A percentile compares a stretch with the other conserved stretches of the same genome.
These are phyloP conservation scores for Muschampia plurimacula DNA, from an alignment of 2,888 invertebrate species.

Conservation along the genomic window DNA sequence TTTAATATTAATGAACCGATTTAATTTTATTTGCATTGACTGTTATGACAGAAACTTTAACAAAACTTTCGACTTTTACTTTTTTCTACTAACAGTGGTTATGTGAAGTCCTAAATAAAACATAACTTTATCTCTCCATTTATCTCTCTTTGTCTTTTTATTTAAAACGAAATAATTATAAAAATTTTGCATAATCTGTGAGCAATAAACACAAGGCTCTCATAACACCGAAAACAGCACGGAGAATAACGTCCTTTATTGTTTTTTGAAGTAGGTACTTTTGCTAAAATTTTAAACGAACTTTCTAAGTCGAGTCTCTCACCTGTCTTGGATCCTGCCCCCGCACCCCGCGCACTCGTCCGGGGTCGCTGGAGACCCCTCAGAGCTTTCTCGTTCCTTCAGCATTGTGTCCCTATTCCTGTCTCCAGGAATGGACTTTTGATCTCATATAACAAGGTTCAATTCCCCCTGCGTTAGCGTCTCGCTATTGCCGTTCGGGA, in stretches of 20 bases:
- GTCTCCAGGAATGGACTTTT: slow-evolving; percentile 61
- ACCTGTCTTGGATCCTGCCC: slow-evolving; percentile 81
- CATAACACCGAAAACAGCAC: too few species aligned
- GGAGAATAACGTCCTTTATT: neutral
- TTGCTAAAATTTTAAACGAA: neutral
- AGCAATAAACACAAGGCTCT: too few species aligned
- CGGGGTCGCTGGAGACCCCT: slow-evolving; percentile 72
- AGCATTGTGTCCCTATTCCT: slow-evolving; percentile 83
- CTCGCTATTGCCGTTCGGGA: slow-evolving; percentile 52
- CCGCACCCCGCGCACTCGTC: slow-evolving; percentile 88
- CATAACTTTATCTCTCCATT: too few species aligned
- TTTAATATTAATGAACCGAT: too few species aligned
- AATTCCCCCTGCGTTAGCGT: slow-evolving; percentile 53
- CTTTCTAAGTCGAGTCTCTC: neutral
- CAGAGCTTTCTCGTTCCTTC: slow-evolving; percentile 88
- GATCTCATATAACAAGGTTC: slow-evolving; percentile 73
- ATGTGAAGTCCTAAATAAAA: too few species aligned
- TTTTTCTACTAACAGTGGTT: too few species aligned
- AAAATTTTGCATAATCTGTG: too few species aligned
- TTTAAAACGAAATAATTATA: too few species aligned
- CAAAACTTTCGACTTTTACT: too few species aligned
- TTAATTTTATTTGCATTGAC: too few species aligned
- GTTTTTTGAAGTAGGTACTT: neutral
- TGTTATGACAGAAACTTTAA: too few species aligned
- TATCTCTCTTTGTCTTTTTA: too few species aligned